Conservation (phyloP, 64 coral and sea anemone genomes). For the Astreopora myriophthalma region DNA sequence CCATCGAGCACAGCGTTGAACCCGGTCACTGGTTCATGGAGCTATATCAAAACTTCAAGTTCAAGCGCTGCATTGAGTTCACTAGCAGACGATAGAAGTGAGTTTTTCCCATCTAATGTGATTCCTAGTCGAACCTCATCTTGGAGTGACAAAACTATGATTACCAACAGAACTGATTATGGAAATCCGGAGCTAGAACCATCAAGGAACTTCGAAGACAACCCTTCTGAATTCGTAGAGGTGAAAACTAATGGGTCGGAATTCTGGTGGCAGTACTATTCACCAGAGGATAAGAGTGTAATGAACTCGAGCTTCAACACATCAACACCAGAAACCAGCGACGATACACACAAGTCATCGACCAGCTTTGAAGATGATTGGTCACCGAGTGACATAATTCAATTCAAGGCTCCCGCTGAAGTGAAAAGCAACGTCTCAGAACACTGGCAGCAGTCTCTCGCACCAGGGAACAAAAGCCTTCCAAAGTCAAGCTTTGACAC, state of each 20-base stretch:
- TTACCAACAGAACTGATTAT: background rate
- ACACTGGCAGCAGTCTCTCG: background rate
- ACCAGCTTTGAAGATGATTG: background rate
- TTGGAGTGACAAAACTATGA: background rate
- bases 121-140: background rate
- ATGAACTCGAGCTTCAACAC: background rate
- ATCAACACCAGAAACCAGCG: background rate
- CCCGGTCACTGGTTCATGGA: background rate
- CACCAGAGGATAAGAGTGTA: background rate
- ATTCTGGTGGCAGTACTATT: constrained; percentile 41
- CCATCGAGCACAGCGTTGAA: background rate
- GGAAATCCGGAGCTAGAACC: background rate
- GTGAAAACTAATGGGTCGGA: constrained; percentile 36
- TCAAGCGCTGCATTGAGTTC: background rate
- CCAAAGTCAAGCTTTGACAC: background rate
- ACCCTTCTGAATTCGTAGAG: background rate
- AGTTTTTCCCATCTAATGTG: background rate
- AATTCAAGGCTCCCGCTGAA: background rate
- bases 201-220: background rate
- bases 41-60: background rate
- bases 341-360: background rate
- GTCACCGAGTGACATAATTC: background rate
- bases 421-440: background rate
- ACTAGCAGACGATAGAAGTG: background rate
- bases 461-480: background rate